phyloP scores from a whole-genome alignment of 2,113 vertebrate genomes.

The Xenopus tropicalis region UCB_Xtro_10.0 CM004452.2:17264001-17264500 shows the following conservation, averaged over 20 bases:
- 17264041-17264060: neutral
- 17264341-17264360: too few species aligned
- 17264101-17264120: slow-evolving; percentile 49
- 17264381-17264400: too few species aligned
- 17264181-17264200: slow-evolving; percentile 81
- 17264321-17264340: neutral
- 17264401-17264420: too few species aligned
- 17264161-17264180: slow-evolving; percentile 64
- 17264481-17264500: too few species aligned
- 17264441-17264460: too few species aligned
- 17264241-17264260: slow-evolving; percentile 67
- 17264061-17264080: neutral
- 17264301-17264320: slow-evolving; percentile 76
- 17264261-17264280: slow-evolving; percentile 71
- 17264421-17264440: too few species aligned
- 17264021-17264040: too few species aligned
- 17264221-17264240: slow-evolving; percentile 44
- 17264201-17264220: slow-evolving; percentile 51
- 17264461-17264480: too few species aligned
- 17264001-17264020: too few species aligned
- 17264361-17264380: too few species aligned
- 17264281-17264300: slow-evolving; percentile 72
- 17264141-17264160: slow-evolving; percentile 47
- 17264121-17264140: slow-evolving; percentile 42
- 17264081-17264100: neutral